Base-by-base conservation (phyloP, 2,797 vertebrate genomes). In the Muraenolepis orangiensis region DNA sequence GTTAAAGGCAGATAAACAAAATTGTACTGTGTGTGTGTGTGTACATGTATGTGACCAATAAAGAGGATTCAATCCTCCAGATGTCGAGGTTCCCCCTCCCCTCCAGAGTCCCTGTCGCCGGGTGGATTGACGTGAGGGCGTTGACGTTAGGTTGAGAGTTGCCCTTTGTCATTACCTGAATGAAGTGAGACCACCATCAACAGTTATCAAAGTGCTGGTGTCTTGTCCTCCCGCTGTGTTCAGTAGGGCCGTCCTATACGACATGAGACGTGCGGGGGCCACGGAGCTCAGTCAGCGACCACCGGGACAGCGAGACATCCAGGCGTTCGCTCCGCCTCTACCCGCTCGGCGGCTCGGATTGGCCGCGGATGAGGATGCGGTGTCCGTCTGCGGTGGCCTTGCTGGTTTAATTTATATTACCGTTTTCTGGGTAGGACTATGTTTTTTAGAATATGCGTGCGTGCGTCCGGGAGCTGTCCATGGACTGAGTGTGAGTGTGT, bases 91-190 rank as follows among this genome's bases (percentile, higher is more conserved):
- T n/a, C n/a, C n/a, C n/a, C n/a, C n/a, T n/a, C n/a, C n/a, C n/a
- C n/a, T n/a, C n/a, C n/a, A 51, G 42, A 51, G 3, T 42, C 40
- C 40, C 40, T 14, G 13, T 16, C 4, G 42, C 14, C 42, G 29
- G 29, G 74, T 14, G 64, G 26, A n/a, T 42, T 76, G 30, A 76
- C 30, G 23, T 38, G 42, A 78, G 4, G 4, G 69, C n/a, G n/a
- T 4, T 30, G 32, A 4, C 40, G 57, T 28, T 42, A 79, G 69
- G 72, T 72, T 32, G 28, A 78, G 11, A 18, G 18, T 4, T 40
- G 14, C 40, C 74, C 51, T 76, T 75, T 69, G 69, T 76, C 16
- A 32, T 61, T n/a, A n/a, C n/a, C n/a, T n/a, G n/a, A n/a, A n/a
- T n/a, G n/a, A n/a, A n/a, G n/a, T n/a, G n/a, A n/a, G n/a, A n/a